Evolutionary conservation across 2,888 invertebrate species (phyloP).

Genomic region (Leptodirus hochenwartii): DNA sequence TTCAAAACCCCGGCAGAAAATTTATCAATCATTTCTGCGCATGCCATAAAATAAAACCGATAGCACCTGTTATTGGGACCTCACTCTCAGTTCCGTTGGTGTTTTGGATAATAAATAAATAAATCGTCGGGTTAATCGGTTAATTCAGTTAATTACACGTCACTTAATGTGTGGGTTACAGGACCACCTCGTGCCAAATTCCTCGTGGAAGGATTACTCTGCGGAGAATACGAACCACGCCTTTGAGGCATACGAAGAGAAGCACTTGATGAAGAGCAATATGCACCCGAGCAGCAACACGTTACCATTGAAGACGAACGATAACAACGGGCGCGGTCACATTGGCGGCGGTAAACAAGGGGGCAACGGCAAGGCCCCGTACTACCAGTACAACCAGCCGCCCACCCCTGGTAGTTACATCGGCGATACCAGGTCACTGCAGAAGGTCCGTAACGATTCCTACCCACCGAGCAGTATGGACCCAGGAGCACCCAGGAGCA

Average conservation of each 20-base stretch:
- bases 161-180: no score
- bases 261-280: conserved; percentile 24
- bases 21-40: no score
- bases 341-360: conserved; percentile 18
- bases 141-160: no score
- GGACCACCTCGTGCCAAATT: conserved; percentile 68
- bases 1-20: no score
- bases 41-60: no score
- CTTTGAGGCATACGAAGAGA: conserved; percentile 72
- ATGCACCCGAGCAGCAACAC: conserved; percentile 20
- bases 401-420: conserved; percentile 17
- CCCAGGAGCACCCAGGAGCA: no score
- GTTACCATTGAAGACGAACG: conserved; percentile 14
- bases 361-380: conserved; percentile 7
- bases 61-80: no score
- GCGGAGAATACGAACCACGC: conserved; percentile 74
- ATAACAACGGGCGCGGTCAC: conserved; percentile 15
- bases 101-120: no score
- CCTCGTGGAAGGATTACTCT: conserved; percentile 81
- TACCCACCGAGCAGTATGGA: conserved; percentile 29
- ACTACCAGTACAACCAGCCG: conserved; percentile 5
- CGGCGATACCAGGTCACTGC: conserved; percentile 42
- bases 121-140: no score
- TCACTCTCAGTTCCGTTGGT: no score
- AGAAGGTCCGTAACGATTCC: conserved; percentile 29